phyloP scores from a whole-genome alignment of 2,113 vertebrate genomes.

The Crotalus helleri region DNA sequence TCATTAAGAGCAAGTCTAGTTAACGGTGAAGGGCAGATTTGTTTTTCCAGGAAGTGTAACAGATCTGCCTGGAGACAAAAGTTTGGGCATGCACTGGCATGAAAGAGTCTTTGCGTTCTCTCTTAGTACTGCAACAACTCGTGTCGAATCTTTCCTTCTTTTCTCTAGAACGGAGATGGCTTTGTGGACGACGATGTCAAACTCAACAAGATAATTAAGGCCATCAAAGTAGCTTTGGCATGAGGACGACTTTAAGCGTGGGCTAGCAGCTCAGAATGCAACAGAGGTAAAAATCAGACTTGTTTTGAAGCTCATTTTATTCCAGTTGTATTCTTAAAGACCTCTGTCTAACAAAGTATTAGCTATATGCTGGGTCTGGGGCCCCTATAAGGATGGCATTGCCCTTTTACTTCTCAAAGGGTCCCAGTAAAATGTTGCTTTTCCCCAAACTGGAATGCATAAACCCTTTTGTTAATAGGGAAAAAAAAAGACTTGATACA shows the following conservation, averaged over 20 bases:
- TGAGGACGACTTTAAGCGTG: neutral
- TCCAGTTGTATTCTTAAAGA: neutral
- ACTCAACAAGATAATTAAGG: slow-evolving; percentile 51
- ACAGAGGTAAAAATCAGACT: slow-evolving; percentile 41
- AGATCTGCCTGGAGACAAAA: neutral
- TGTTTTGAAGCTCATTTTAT: neutral
- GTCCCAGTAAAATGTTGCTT: neutral
- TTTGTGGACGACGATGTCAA: slow-evolving; percentile 60
- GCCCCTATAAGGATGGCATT: neutral
- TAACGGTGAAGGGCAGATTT: neutral
- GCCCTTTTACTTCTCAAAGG: neutral
- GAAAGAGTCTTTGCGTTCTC: neutral
- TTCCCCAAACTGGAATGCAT: no score
- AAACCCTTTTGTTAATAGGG: neutral
- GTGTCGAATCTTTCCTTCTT: no score
- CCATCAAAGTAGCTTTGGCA: slow-evolving; percentile 55
- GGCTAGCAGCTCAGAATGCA: neutral
- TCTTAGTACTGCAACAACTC: no score
- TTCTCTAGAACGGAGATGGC: slow-evolving; percentile 59
- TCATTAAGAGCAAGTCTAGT: neutral
- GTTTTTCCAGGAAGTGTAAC: neutral
- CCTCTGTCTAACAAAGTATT: neutral
- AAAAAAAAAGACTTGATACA: no score
- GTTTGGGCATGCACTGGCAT: neutral
- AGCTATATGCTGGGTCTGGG: neutral